These are phyloP conservation scores for Ridgeia piscesae DNA, from an alignment of 1,140 invertebrate species.

Conservation along the genomic window DNA sequence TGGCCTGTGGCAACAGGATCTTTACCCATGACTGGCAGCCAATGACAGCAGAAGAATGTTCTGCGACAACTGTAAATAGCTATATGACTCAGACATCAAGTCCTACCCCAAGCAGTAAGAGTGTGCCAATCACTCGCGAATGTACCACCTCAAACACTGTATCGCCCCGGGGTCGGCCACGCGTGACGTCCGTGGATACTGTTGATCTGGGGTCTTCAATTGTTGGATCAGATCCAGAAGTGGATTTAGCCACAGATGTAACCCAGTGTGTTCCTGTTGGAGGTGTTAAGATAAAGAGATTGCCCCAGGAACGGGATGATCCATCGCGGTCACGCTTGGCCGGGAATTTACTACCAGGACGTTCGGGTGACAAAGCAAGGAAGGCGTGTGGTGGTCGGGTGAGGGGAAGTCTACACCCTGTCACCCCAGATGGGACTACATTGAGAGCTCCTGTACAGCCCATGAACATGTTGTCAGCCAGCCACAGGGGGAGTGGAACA, in stretches of 20 bases:
- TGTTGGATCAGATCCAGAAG: not conserved
- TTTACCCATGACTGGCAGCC: not conserved
- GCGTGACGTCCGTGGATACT: not conserved
- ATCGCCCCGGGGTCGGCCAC: not conserved
- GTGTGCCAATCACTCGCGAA: not conserved
- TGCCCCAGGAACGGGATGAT: not conserved
- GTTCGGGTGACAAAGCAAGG: not conserved
- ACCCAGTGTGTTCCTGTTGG: not conserved
- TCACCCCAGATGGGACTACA: not conserved
- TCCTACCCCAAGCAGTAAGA: not conserved
- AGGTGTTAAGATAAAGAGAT: not conserved
- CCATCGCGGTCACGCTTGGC: not conserved
- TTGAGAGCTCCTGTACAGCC: not conserved
- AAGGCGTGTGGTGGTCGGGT: not conserved
- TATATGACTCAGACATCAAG: not conserved
- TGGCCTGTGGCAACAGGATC: not conserved
- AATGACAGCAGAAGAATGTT: not conserved
- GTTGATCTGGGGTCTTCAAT: not conserved
- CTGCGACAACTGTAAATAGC: not conserved
- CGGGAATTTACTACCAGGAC: not conserved
- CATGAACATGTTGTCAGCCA: not conserved
- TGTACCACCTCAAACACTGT: not conserved
- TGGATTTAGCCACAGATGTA: not conserved
- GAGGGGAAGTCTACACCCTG: not conserved
- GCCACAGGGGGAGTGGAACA: not conserved